These are phyloP conservation scores for Callithrix jacchus DNA, from an alignment of 2,113 vertebrate genomes.

Conservation along the genomic window DNA sequence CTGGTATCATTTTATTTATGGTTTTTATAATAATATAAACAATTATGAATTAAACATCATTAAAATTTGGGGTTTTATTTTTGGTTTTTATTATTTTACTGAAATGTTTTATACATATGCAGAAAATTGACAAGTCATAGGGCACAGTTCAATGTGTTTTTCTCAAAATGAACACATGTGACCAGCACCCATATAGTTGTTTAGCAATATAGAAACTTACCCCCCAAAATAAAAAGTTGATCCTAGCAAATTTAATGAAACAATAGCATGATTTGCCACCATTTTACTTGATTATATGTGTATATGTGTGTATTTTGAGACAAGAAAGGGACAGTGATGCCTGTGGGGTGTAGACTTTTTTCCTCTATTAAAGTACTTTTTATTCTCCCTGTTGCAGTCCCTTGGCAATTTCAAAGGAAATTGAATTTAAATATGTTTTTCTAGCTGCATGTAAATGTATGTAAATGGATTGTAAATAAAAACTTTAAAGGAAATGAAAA, in stretches of 20 bases:
- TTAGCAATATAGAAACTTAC: neutral
- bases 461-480: constrained; percentile 77
- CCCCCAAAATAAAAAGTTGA: constrained; percentile 6
- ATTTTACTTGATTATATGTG: neutral
- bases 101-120: neutral
- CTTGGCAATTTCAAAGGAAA: constrained; percentile 76
- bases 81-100: neutral
- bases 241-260: neutral
- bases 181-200: neutral
- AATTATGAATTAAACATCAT: neutral
- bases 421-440: constrained; percentile 74
- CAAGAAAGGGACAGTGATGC: constrained; percentile 23
- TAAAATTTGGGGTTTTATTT: constrained; percentile 3
- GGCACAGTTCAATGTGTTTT: neutral
- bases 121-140: constrained; percentile 9
- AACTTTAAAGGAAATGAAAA: constrained; percentile 76
- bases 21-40: neutral
- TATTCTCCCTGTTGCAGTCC: constrained; percentile 62
- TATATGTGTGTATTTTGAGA: neutral
- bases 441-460: constrained; percentile 77
- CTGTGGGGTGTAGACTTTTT: constrained; percentile 53
- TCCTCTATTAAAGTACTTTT: constrained; percentile 57
- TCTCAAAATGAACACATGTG: neutral
- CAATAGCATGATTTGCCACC: neutral
- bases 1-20: neutral